Evolutionary conservation across 1,140 invertebrate genomes (phyloP).

Genomic region (Ceratina australensis): DNA sequence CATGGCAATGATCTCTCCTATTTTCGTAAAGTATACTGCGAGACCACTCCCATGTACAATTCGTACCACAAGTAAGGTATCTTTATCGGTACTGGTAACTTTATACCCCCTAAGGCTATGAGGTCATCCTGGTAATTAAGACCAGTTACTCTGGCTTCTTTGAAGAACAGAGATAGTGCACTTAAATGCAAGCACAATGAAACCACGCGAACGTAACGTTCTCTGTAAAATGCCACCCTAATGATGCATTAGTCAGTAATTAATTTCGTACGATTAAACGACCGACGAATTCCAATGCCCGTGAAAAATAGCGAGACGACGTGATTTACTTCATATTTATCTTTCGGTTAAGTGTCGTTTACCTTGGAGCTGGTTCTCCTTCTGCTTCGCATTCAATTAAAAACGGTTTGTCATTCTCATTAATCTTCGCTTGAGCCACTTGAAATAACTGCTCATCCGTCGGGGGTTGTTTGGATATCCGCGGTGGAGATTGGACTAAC

Average conservation of each 20-base stretch:
- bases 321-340: neutral
- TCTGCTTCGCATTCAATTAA: conserved; percentile 96
- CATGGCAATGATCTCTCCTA: neutral
- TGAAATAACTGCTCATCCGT: conserved; percentile 94
- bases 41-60: conserved; percentile 30
- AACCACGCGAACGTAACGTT: conserved; percentile 62
- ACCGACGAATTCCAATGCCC: no score
- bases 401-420: conserved; percentile 95
- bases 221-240: conserved; percentile 23
- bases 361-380: conserved; percentile 93
- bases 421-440: conserved; percentile 86
- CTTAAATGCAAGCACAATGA: conserved; percentile 57
- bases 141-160: conserved; percentile 74
- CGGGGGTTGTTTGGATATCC: conserved; percentile 94
- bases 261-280: neutral
- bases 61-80: conserved; percentile 56
- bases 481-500: conserved; percentile 90
- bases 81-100: conserved; percentile 71
- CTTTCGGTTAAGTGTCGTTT: conserved; percentile 57
- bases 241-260: neutral
- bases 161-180: conserved; percentile 60
- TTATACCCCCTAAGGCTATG: conserved; percentile 75
- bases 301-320: neutral
- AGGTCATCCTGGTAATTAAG: conserved; percentile 79
- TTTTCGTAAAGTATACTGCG: neutral